These are phyloP conservation scores for Lordiphosa collinella DNA, from an alignment of 1,140 invertebrate genomes.

Conservation along the genomic window DNA sequence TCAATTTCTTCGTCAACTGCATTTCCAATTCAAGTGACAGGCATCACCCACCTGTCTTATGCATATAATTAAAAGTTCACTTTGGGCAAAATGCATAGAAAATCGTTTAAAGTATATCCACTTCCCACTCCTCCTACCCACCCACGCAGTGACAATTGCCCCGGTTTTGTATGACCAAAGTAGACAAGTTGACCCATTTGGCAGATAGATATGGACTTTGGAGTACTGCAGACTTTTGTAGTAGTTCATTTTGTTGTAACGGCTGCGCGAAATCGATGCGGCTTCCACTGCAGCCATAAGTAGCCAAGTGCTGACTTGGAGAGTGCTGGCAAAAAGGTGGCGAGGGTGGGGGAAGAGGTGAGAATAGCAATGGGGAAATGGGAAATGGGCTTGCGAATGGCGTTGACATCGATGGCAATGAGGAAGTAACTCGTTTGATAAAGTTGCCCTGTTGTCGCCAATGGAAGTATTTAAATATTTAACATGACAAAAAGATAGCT, in stretches of 20 bases:
- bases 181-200: slow-evolving; percentile 69
- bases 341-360: neutral
- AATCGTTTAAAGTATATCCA: no score
- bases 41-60: no score
- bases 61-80: slow-evolving; percentile 56
- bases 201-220: slow-evolving; percentile 6
- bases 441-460: neutral
- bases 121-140: no score
- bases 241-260: slow-evolving; percentile 25
- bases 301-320: slow-evolving; percentile 14
- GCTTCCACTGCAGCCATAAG: slow-evolving; percentile 19
- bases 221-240: neutral
- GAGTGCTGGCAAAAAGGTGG: slow-evolving; percentile 8
- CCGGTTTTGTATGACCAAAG: slow-evolving; percentile 46
- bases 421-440: slow-evolving; percentile 10
- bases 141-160: slow-evolving; percentile 56
- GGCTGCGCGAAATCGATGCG: slow-evolving; percentile 34
- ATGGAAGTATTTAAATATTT: slow-evolving; percentile 1
- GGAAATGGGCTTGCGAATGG: slow-evolving; percentile 25
- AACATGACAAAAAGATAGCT: no score
- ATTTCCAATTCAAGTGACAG: neutral
- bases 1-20: slow-evolving; percentile 22
- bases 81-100: slow-evolving; percentile 28
- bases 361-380: slow-evolving; percentile 27
- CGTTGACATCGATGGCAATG: slow-evolving; percentile 22